phyloP scores from a whole-genome alignment of 2,797 vertebrate species.

The Lagocephalus sceleratus region DNA sequence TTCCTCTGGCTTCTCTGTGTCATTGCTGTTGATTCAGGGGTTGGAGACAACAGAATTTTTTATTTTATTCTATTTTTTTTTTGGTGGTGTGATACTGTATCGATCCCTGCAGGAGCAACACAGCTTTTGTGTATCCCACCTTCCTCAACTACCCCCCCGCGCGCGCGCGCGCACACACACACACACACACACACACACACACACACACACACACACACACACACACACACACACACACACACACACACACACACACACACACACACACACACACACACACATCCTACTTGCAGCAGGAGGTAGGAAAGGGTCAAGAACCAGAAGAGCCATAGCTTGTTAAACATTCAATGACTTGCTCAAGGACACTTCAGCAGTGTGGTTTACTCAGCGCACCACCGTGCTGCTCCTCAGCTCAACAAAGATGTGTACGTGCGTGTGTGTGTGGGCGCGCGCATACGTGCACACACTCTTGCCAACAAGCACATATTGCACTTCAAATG shows the following conservation, averaged over 20 bases:
- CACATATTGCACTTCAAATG: constrained; percentile 12
- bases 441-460: not conserved
- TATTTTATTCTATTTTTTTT: constrained; percentile 33
- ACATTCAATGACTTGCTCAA: constrained; percentile 51
- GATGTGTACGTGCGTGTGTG: not conserved
- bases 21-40: constrained; percentile 26
- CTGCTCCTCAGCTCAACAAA: constrained; percentile 13
- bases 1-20: constrained; percentile 5
- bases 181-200: no score
- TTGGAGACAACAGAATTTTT: constrained; percentile 29
- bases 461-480: not conserved
- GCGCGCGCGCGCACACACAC: no score
- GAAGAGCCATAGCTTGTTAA: constrained; percentile 32
- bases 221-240: no score
- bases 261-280: not conserved
- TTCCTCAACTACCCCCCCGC: no score
- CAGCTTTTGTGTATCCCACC: constrained; percentile 15
- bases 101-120: constrained; percentile 45
- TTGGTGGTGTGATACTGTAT: constrained; percentile 42
- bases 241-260: no score
- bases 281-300: constrained; percentile 22
- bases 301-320: constrained; percentile 24
- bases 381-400: constrained; percentile 8
- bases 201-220: no score
- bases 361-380: constrained; percentile 39